phyloP scores from a whole-genome alignment of 2,113 vertebrate species.

The Tretioscincus oriximinensis region DNA sequence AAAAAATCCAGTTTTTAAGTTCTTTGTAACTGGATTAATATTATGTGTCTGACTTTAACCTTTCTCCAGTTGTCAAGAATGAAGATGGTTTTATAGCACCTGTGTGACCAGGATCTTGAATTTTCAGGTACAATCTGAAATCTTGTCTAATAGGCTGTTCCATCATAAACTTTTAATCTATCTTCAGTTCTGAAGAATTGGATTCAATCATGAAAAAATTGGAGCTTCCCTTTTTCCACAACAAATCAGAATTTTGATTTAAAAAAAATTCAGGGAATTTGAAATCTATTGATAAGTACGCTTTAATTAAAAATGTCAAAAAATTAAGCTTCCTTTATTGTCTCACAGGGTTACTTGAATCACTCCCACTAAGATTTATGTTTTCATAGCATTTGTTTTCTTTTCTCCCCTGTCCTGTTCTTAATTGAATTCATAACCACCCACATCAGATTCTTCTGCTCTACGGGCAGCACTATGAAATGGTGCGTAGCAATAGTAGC shows the following conservation, averaged over 20 bases:
- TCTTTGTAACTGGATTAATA: neutral
- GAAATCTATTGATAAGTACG: neutral
- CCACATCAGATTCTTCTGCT: neutral
- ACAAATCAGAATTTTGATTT: neutral
- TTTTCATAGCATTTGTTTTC: neutral
- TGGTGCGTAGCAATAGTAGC: no score
- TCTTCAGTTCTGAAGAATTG: no score
- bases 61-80: no score
- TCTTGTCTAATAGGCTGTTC: neutral
- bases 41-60: no score
- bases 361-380: neutral
- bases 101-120: no score
- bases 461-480: neutral
- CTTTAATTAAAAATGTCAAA: slow-evolving; percentile 13
- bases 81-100: no score
- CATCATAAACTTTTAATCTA: no score
- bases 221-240: neutral
- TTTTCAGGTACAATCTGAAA: neutral
- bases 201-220: neutral
- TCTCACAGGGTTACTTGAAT: neutral
- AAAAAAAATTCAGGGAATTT: neutral
- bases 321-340: slow-evolving; percentile 7
- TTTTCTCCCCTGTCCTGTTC: neutral
- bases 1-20: neutral
- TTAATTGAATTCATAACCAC: neutral